phyloP scores from a whole-genome alignment of 2,113 vertebrate species.

The Aramus guarauna region DNA sequence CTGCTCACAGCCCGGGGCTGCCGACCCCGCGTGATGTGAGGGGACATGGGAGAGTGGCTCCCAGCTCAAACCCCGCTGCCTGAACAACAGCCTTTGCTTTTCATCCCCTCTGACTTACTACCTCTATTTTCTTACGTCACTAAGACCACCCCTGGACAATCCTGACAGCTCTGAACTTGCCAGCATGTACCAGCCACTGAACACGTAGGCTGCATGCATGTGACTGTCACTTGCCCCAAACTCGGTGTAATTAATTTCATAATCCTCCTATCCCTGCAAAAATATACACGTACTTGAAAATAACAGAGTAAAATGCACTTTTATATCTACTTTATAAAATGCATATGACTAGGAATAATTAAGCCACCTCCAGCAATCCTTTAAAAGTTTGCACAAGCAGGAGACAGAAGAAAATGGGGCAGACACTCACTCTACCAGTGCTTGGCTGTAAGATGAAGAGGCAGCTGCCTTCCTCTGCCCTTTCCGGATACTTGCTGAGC shows the following conservation, averaged over 20 bases:
- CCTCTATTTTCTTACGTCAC: not conserved
- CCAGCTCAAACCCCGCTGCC: not conserved
- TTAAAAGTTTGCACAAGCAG: not conserved
- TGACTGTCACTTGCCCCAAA: not conserved
- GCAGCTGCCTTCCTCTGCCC: not conserved
- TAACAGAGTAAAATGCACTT: not conserved
- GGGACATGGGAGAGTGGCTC: accelerated
- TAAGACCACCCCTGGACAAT: not conserved
- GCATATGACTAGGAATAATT: not conserved
- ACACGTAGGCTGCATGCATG: accelerated
- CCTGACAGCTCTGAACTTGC: not conserved
- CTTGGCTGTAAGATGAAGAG: not conserved
- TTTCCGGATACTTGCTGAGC: not conserved
- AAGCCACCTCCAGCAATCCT: not conserved
- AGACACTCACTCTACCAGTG: not conserved
- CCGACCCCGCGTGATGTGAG: too few species aligned
- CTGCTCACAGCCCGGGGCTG: not conserved
- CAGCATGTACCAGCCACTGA: accelerated
- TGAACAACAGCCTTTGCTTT: not conserved
- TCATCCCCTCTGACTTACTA: not conserved
- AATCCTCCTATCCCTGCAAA: not conserved
- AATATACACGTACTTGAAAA: not conserved
- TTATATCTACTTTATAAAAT: not conserved
- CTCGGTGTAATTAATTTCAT: not conserved
- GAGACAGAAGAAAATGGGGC: not conserved